phyloP scores from a whole-genome alignment of 2,888 invertebrate species.

The Dioctria linearis region DNA sequence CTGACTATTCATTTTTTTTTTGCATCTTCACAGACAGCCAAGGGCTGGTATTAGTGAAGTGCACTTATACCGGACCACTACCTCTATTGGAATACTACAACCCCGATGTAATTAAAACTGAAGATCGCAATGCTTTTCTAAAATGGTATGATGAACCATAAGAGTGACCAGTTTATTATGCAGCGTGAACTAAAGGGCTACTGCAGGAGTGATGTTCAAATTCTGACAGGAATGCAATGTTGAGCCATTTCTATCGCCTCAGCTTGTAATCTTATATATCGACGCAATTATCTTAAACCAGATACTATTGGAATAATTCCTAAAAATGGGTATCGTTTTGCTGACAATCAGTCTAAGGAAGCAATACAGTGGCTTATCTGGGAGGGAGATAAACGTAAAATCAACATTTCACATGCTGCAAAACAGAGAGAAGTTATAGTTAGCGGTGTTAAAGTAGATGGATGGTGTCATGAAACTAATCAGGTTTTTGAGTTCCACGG shows the following conservation, averaged over 20 bases:
- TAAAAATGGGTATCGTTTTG: conserved; percentile 5
- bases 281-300: conserved; percentile 19
- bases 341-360: background rate
- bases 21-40: too few species aligned
- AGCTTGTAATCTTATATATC: conserved; percentile 17
- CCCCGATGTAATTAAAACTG: conserved; percentile 17
- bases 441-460: background rate
- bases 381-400: conserved; percentile 6
- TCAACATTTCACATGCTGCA: background rate
- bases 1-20: too few species aligned
- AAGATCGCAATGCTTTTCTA: conserved; percentile 9
- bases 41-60: too few species aligned
- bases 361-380: background rate
- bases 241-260: conserved; percentile 25
- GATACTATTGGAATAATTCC: conserved; percentile 12
- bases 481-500: conserved; percentile 4
- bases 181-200: conserved; percentile 28
- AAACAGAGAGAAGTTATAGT: background rate
- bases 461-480: background rate
- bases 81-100: conserved; percentile 16
- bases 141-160: conserved; percentile 32
- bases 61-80: background rate
- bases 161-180: conserved; percentile 27
- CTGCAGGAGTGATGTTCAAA: conserved; percentile 43
- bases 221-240: conserved; percentile 42